Percentiles rank a stretch among this genome's conserved stretches.
Conservation (phyloP, 2,797 vertebrate genomes). For the Geotrypetes seraphini region DNA sequence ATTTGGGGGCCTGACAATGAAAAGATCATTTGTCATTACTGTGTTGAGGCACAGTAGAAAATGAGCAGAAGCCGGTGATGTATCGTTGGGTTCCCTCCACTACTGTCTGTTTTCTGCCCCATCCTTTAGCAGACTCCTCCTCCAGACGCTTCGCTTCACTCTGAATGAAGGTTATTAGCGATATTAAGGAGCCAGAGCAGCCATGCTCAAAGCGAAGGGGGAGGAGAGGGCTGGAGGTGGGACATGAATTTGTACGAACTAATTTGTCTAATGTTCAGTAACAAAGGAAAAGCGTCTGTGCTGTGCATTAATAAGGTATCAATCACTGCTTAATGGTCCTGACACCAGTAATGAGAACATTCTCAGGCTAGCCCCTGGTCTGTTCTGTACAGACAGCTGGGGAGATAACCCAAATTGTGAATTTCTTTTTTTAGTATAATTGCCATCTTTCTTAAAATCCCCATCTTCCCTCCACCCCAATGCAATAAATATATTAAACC, state of each 20-base stretch:
- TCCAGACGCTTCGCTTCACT: slow-evolving; percentile 14
- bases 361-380: slow-evolving; percentile 35
- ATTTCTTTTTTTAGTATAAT: slow-evolving; percentile 43
- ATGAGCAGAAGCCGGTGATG: slow-evolving; percentile 24
- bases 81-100: slow-evolving; percentile 25
- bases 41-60: slow-evolving; percentile 11
- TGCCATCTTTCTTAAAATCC: slow-evolving; percentile 32
- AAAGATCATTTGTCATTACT: slow-evolving; percentile 44
- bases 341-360: slow-evolving; percentile 52
- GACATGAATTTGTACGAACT: slow-evolving; percentile 54
- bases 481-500: slow-evolving; percentile 14
- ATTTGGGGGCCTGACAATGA: slow-evolving; percentile 38
- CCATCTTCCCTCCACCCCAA: no score
- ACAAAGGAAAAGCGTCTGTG: slow-evolving; percentile 57
- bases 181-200: slow-evolving; percentile 32
- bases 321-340: slow-evolving; percentile 66
- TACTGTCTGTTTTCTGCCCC: slow-evolving; percentile 19
- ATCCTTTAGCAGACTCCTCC: slow-evolving; percentile 24
- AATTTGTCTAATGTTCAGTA: slow-evolving; percentile 75
- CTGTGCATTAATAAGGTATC: slow-evolving; percentile 63
- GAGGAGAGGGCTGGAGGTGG: slow-evolving; percentile 13
- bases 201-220: slow-evolving; percentile 11
- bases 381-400: slow-evolving; percentile 39
- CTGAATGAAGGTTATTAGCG: slow-evolving; percentile 45
- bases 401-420: slow-evolving; percentile 33